Evolutionary conservation across 2,888 invertebrate genomes (phyloP), one percentile per base, ranked within the genome.

Genomic region (Caenorhabditis wallacei): DNA sequence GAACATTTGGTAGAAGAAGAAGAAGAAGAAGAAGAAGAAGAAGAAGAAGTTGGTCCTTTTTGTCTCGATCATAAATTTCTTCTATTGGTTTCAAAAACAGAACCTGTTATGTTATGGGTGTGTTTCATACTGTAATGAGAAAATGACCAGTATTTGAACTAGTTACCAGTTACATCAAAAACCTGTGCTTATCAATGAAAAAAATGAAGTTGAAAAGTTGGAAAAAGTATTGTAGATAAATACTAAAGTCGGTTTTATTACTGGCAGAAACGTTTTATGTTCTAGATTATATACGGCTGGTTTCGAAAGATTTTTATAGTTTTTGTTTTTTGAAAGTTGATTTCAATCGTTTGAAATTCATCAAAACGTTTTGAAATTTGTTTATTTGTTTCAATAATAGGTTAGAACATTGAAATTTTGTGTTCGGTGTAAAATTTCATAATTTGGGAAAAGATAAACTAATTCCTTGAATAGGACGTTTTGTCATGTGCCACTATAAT

Each of bases 111-210:
- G 30, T 24, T 48, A n/a, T 40, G 37, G 72, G 69, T 46, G 61
- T 72, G 53, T 72, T 22, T 53, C 51, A 61, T 72, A 63, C 61
- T 72, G 72, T 72, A 64, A 16, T n/a, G 35, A 56, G 56, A 56
- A 56, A n/a, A 35, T 63, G 53, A 63, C 72, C 72, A 63, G 61
- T 63, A 24, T 59, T n/a, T 51, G 51, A 37, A 53, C 66, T 53
- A 66, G 66, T 53, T 66, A 37, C 37, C n/a, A n/a, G n/a, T 66
- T 63, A 53, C 72, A 72, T 72, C 35, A 57, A 5, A 57, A 69
- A 71, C 59, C 59, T 71, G 51, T 51, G 70, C 59, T 59, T 71
- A 71, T 71, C 70, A 59, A 59, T 64, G 22, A 26, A 48, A 64
- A 51, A 48, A 13, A 1, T 48, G 46, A 18, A 16, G 16, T 35